Evolutionary conservation across 2,113 vertebrate species (phyloP).

Genomic region (Crypturellus undulatus): DNA sequence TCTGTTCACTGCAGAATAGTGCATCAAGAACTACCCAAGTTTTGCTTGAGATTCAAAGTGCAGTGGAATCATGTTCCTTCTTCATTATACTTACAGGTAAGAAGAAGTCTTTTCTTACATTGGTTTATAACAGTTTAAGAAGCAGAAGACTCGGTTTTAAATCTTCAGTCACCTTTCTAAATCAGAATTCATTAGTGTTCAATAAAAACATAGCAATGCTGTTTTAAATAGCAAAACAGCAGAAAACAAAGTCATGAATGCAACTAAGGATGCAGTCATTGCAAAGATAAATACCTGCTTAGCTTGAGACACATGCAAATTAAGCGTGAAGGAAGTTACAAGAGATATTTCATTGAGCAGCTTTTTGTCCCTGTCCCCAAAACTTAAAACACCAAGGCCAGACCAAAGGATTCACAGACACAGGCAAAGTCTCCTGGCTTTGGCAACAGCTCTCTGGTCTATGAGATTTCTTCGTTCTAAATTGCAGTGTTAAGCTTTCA

Average conservation of each 20-base stretch:
- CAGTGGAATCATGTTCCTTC: not conserved
- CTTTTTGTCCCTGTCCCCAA: not conserved
- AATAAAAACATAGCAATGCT: not conserved
- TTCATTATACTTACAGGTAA: not conserved
- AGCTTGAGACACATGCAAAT: not conserved
- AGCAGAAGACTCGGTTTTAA: not conserved
- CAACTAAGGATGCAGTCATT: not conserved
- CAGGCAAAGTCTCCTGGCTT: not conserved
- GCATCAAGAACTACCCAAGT: not conserved
- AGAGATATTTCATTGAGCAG: not conserved
- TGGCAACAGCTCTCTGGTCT: not conserved
- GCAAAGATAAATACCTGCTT: not conserved
- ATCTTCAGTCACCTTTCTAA: not conserved
- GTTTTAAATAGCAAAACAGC: not conserved
- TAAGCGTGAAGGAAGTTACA: not conserved
- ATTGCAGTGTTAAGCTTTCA: not conserved
- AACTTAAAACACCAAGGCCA: not conserved
- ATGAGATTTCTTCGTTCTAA: not conserved
- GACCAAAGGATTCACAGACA: not conserved
- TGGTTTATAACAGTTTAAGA: not conserved
- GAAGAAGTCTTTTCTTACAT: not conserved
- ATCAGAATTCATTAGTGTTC: not conserved
- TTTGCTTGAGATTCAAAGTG: not conserved
- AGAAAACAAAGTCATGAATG: not conserved
- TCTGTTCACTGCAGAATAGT: not conserved